These are phyloP conservation scores for Gymnocheta viridis DNA, from an alignment of 2,888 invertebrate genomes.

Conservation along the genomic window DNA sequence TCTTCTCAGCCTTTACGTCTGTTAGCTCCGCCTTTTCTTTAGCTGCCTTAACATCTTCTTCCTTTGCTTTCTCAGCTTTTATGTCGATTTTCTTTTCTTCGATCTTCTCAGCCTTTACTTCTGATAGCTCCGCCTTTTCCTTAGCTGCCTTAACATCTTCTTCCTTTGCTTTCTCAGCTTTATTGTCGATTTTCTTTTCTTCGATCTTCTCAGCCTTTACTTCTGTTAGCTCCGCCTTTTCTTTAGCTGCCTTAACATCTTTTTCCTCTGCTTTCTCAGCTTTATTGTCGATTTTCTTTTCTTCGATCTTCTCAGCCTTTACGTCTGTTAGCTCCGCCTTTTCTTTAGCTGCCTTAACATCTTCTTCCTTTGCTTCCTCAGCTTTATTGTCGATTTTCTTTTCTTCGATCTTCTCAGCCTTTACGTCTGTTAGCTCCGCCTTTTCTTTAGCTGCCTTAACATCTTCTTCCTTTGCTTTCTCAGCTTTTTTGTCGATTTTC, in stretches of 20 bases:
- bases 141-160: neutral
- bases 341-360: neutral
- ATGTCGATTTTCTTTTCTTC: conserved; percentile 39
- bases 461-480: conserved; percentile 16
- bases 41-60: neutral
- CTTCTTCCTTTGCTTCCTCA: conserved; percentile 2
- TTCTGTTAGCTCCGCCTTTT: conserved; percentile 38
- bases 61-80: conserved; percentile 22
- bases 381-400: conserved; percentile 66
- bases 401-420: conserved; percentile 70
- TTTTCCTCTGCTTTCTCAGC: conserved; percentile 9
- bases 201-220: conserved; percentile 38
- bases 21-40: conserved; percentile 25
- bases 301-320: conserved; percentile 35
- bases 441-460: neutral
- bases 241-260: neutral
- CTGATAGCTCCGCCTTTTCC: conserved; percentile 44
- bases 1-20: conserved; percentile 29
- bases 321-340: conserved; percentile 24
- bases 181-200: conserved; percentile 36
- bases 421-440: conserved; percentile 57
- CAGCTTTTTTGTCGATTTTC: conserved; percentile 9
- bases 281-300: conserved; percentile 1
- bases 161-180: conserved; percentile 26
- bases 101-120: conserved; percentile 30